Percentiles rank a stretch among this genome's conserved stretches.
Conservation (phyloP, 2,113 vertebrate species). For the Phylloscopus whistleri region DNA sequence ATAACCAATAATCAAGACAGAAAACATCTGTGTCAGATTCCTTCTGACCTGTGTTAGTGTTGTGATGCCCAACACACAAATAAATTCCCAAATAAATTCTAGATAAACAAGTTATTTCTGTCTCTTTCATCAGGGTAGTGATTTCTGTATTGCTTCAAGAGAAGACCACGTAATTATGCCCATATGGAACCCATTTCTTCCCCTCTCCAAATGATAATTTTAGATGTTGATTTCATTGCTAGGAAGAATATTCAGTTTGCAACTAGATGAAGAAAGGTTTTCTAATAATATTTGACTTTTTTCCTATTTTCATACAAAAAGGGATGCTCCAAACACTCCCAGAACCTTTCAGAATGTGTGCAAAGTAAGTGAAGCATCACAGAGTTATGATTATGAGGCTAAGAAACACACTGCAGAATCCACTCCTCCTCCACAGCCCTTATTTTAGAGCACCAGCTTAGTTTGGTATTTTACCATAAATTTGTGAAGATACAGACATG, state of each 20-base stretch:
- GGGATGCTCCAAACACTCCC: not conserved
- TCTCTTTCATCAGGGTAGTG: conserved; percentile 3
- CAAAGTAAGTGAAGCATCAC: not conserved
- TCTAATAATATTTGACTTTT: not conserved
- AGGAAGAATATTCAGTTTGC: not conserved
- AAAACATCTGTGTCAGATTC: conserved; percentile 7
- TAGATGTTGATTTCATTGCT: not conserved
- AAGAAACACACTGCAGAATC: not conserved
- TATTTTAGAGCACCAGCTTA: not conserved
- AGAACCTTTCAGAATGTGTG: not conserved
- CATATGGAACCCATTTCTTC: conserved; percentile 28
- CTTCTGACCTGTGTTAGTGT: not conserved
- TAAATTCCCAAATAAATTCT: conserved; percentile 27
- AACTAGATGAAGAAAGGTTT: not conserved
- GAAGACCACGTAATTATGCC: not conserved
- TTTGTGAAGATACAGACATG: not conserved
- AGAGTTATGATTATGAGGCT: not conserved
- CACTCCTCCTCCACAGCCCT: not conserved
- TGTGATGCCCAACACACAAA: not conserved
- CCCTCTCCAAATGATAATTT: not conserved
- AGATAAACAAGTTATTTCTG: conserved; percentile 50
- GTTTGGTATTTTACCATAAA: not conserved
- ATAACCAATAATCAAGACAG: not conserved
- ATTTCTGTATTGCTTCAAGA: conserved; percentile 37
- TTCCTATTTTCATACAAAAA: not conserved